These are phyloP conservation scores for Hippoglossus stenolepis DNA, from an alignment of 2,113 vertebrate genomes.

Conservation along the genomic window DNA sequence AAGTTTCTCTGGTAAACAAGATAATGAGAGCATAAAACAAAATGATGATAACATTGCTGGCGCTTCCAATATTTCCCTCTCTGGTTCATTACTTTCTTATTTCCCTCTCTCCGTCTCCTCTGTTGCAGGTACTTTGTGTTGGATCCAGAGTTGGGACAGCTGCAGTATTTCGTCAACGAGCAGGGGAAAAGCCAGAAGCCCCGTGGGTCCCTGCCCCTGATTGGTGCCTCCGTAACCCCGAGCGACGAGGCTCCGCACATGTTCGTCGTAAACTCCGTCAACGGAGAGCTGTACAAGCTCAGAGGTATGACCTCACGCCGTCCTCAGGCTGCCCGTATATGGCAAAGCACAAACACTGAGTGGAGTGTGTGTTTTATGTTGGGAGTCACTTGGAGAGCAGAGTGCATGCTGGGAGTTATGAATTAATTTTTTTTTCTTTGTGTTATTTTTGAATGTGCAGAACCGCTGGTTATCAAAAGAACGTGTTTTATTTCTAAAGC, in stretches of 20 bases:
- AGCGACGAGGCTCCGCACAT: slow-evolving; percentile 95
- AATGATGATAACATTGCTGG: slow-evolving; percentile 22
- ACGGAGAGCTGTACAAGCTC: slow-evolving; percentile 93
- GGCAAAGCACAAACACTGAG: slow-evolving; percentile 20
- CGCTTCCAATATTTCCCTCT: slow-evolving; percentile 12
- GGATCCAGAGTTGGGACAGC: slow-evolving; percentile 90
- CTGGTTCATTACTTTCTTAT: slow-evolving; percentile 47
- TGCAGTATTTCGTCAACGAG: slow-evolving; percentile 96
- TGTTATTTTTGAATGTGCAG: slow-evolving; percentile 13
- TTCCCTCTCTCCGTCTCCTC: slow-evolving; percentile 24
- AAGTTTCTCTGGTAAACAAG: slow-evolving; percentile 34
- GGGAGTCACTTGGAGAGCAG: not conserved
- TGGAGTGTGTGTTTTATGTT: not conserved
- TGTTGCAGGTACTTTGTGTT: slow-evolving; percentile 89
- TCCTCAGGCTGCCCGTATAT: slow-evolving; percentile 17
- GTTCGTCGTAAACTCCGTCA: slow-evolving; percentile 91
- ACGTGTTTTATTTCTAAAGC: not conserved
- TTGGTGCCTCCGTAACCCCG: slow-evolving; percentile 89
- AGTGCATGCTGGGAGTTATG: slow-evolving; percentile 20
- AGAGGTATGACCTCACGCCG: slow-evolving; percentile 84
- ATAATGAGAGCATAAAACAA: slow-evolving; percentile 54
- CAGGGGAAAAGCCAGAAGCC: slow-evolving; percentile 93
- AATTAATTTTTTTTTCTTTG: not conserved
- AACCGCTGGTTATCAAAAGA: no score
- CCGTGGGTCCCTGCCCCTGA: slow-evolving; percentile 89